Percentiles rank a stretch among this genome's conserved stretches.
Conservation (phyloP, 2,888 invertebrate genomes). For the Euspilapteryx auroguttella region DNA sequence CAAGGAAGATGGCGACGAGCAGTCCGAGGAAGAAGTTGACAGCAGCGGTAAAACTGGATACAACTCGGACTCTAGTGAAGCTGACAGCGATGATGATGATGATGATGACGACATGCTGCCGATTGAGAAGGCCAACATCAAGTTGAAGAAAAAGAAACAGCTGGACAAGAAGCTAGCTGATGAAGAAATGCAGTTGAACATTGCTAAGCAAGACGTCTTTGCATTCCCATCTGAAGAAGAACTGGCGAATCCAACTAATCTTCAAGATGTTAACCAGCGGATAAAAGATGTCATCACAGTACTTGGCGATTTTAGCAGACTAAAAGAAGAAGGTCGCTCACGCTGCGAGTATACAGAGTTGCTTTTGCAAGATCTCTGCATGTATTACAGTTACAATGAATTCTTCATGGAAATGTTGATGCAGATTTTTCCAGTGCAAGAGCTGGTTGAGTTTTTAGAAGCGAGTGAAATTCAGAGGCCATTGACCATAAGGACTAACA, state of each 20-base stretch:
- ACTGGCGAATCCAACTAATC: constrained; percentile 68
- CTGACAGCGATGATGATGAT: constrained; percentile 23
- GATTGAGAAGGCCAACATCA: constrained; percentile 82
- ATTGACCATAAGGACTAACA: constrained; percentile 93
- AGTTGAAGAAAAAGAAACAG: constrained; percentile 73
- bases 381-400: constrained; percentile 95
- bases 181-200: constrained; percentile 81
- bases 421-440: constrained; percentile 84
- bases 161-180: constrained; percentile 72
- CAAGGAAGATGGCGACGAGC: constrained; percentile 26
- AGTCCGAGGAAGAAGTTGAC: constrained; percentile 26
- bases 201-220: constrained; percentile 75
- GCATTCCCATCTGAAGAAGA: constrained; percentile 78
- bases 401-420: constrained; percentile 92
- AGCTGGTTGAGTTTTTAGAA: constrained; percentile 92
- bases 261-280: constrained; percentile 85
- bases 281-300: constrained; percentile 85
- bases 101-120: constrained; percentile 75
- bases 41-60: constrained; percentile 25
- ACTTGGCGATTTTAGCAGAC: constrained; percentile 74
- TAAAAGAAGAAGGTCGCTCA: constrained; percentile 69
- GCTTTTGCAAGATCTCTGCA: constrained; percentile 82
- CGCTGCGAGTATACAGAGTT: constrained; percentile 82
- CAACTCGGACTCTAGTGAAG: constrained; percentile 32
- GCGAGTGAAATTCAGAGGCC: constrained; percentile 95